Base-by-base conservation (phyloP, 2,888 invertebrate genomes). In the Coenonympha glycerion region DNA sequence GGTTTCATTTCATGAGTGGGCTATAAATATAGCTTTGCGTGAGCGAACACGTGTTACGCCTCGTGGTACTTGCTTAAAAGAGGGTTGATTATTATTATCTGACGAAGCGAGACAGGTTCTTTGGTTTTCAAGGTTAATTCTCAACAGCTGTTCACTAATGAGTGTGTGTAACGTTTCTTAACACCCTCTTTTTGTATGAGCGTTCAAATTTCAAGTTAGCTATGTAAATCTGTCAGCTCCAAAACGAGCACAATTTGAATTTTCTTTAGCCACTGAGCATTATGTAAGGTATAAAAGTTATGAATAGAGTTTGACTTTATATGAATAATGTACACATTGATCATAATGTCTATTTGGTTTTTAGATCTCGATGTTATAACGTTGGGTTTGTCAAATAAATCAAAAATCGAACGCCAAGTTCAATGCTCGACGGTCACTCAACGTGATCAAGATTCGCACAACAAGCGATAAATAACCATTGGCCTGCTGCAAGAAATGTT, bases 381-480 rank as follows among this genome's bases (percentile, higher is more conserved):
- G 30, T 30, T 39, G 18, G 13, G 22, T 21, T 16, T 39, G 5
- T 19, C 13, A 37, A 9, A 5, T 16, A n/a, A 9, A 31, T 2
- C 22, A 4, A 21, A 18, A 42, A 30, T 42, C 21, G 31, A 31
- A 31, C 33, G 19, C 59, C 64, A 76, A 78, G 82, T 82, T 83
- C 82, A 83, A 76, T 71, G 77, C 71, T 75, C 81, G 62, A 69
- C 65, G 72, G 71, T 34, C 34, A 74, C 68, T 75, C 66, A 69
- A 68, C 71, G 62, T 71, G 73, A 76, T 79, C 71, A 73, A 71
- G 72, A 68, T 66, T 69, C 64, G 68, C 75, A 77, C 72, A 76
- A 78, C 75, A 78, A 79, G 76, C 71, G 74, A 73, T 73, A 77
- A 78, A 78, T 73, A 79, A 79, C 76, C 65, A 74, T 65, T 71